Evolutionary conservation across 2,113 vertebrate species (phyloP), one percentile per base, ranked within the genome.

Genomic region (Camelus dromedarius): DNA sequence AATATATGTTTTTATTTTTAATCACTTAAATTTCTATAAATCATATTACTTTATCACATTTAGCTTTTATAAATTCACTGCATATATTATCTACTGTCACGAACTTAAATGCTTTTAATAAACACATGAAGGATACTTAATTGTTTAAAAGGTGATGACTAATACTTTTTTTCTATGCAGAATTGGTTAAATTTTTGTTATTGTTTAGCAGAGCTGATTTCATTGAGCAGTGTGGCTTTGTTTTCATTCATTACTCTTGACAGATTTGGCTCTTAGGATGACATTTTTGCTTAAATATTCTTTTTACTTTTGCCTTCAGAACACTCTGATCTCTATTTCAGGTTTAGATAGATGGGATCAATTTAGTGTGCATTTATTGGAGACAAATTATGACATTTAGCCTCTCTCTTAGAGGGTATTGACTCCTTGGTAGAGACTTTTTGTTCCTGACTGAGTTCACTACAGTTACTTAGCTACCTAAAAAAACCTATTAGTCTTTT

Each of bases 231-330:
- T 82, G 20, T 83, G 50, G 13, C 50, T 84, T 91, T 90, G 83
- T 96, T 93, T 97, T 96, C 26, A 56, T 38, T 77, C 30, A 75
- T 96, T 83, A 70, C 26, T 81, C 38, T 87, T 70, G 24, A 91
- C 56, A 95, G 28, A 96, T 89, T 95, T 91, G 67, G 30, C 48
- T 91, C 75, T 95, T 76, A 70, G 32, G n/a, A 89, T 86, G 91
- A 97, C 52, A 50, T 50, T 73, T 94, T 96, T 83, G 50, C 83
- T 84, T 94, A 92, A 94, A 95, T 92, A 85, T 8, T 92, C 38
- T 52, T 96, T 86, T 93, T 94, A 95, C 52, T 94, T 97, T 97
- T 96, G 73, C n/a, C 77, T 96, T 95, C 9, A 94, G 87, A 95
- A 85, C 19, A 48, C 26, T 94, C 6, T 88, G 15, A 54, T 70